These are phyloP conservation scores for Dicrurus megarhynchus DNA, from an alignment of 2,113 vertebrate species.

Conservation along the genomic window DNA sequence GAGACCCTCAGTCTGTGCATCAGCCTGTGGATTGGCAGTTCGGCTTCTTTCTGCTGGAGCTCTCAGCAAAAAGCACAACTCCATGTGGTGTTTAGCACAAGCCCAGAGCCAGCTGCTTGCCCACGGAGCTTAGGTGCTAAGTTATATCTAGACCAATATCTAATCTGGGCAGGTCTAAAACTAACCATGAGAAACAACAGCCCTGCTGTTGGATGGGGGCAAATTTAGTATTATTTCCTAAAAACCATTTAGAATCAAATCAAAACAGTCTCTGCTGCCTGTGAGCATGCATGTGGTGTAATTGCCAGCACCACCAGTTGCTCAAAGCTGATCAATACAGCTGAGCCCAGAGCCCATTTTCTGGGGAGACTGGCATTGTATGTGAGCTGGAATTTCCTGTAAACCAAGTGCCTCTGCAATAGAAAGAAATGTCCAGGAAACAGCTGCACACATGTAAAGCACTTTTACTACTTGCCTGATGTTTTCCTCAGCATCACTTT, in stretches of 20 bases:
- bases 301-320: background rate
- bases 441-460: constrained; percentile 67
- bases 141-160: background rate
- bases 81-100: rapidly evolving
- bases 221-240: background rate
- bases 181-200: background rate
- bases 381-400: constrained; percentile 60
- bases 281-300: background rate
- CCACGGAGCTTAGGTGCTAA: background rate
- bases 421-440: constrained; percentile 69
- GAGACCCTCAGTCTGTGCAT: background rate
- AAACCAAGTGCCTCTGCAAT: constrained; percentile 37
- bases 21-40: background rate
- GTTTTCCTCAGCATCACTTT: constrained; percentile 61
- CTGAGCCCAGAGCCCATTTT: background rate
- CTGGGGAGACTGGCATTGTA: constrained; percentile 47
- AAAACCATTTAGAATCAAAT: background rate
- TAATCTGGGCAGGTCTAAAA: background rate
- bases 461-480: constrained; percentile 64
- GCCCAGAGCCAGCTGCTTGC: background rate
- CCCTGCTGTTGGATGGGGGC: background rate
- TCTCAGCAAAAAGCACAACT: background rate
- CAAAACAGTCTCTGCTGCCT: background rate
- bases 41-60: background rate
- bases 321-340: background rate